These are phyloP conservation scores for Trisateles emortualis DNA, from an alignment of 2,888 invertebrate species.

Conservation along the genomic window DNA sequence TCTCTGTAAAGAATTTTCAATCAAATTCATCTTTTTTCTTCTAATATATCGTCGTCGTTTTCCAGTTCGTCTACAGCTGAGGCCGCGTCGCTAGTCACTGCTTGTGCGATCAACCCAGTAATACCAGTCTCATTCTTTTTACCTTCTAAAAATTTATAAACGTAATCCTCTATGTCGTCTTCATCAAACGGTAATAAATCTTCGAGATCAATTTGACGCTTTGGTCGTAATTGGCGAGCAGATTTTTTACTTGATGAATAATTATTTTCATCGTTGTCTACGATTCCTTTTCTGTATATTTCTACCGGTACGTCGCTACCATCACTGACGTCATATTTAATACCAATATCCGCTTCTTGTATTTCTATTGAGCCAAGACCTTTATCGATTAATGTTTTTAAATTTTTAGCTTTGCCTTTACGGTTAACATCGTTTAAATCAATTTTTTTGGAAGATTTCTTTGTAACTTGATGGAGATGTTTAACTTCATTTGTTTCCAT, in stretches of 20 bases:
- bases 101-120: constrained; percentile 75
- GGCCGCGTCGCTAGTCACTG: constrained; percentile 71
- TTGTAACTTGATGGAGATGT: constrained; percentile 84
- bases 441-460: constrained; percentile 67
- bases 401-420: constrained; percentile 69
- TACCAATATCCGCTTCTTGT: constrained; percentile 86
- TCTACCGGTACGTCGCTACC: constrained; percentile 83
- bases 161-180: constrained; percentile 75
- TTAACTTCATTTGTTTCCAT: constrained; percentile 85
- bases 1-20: constrained; percentile 29
- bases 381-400: constrained; percentile 72
- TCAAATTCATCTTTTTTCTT: constrained; percentile 63
- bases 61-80: constrained; percentile 62
- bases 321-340: constrained; percentile 86
- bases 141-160: constrained; percentile 72
- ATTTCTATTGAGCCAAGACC: constrained; percentile 84
- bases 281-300: constrained; percentile 88
- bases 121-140: constrained; percentile 75
- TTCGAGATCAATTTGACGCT: constrained; percentile 75
- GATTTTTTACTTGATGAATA: constrained; percentile 56
- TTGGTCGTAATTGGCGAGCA: constrained; percentile 55
- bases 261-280: constrained; percentile 82
- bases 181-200: constrained; percentile 78
- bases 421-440: constrained; percentile 59
- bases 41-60: constrained; percentile 63